Percentiles rank a stretch among this genome's conserved stretches.
Evolutionary conservation across 1,140 invertebrate genomes (phyloP).

Genomic region (Galleria mellonella): DNA sequence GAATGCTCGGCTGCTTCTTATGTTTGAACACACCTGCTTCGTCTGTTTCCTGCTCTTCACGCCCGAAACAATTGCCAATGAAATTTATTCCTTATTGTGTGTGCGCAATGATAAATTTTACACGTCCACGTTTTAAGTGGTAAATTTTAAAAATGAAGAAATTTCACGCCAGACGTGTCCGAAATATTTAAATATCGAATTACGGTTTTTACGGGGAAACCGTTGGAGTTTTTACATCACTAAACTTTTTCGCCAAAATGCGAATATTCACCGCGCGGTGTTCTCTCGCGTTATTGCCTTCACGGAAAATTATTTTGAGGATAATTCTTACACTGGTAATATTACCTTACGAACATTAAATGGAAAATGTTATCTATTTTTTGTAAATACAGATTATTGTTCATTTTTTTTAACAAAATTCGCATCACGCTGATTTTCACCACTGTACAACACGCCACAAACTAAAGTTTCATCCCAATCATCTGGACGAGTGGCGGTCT

Average conservation of each 20-base stretch:
- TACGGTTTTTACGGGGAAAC: background rate
- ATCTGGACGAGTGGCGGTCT: too few relatives aligned
- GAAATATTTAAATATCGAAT: slow-evolving; percentile 1
- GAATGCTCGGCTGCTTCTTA: slow-evolving; percentile 18
- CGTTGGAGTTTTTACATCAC: background rate
- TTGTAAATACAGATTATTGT: too few relatives aligned
- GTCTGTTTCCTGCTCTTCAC: background rate
- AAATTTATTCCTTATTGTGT: background rate
- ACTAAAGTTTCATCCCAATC: too few relatives aligned
- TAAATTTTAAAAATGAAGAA: background rate
- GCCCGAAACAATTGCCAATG: background rate
- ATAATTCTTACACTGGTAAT: too few relatives aligned
- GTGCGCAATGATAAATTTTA: background rate
- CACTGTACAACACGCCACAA: too few relatives aligned
- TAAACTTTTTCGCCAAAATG: background rate
- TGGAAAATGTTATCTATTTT: too few relatives aligned
- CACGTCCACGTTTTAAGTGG: background rate
- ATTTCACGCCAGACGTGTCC: background rate
- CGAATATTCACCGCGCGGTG: background rate
- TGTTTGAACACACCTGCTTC: slow-evolving; percentile 22
- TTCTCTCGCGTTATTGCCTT: background rate
- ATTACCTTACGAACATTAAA: too few relatives aligned
- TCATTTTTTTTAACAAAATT: too few relatives aligned
- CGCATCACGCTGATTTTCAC: too few relatives aligned
- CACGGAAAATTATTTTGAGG: background rate